These are phyloP conservation scores for Tanypteryx hageni DNA, from an alignment of 2,888 invertebrate genomes.

Conservation along the genomic window DNA sequence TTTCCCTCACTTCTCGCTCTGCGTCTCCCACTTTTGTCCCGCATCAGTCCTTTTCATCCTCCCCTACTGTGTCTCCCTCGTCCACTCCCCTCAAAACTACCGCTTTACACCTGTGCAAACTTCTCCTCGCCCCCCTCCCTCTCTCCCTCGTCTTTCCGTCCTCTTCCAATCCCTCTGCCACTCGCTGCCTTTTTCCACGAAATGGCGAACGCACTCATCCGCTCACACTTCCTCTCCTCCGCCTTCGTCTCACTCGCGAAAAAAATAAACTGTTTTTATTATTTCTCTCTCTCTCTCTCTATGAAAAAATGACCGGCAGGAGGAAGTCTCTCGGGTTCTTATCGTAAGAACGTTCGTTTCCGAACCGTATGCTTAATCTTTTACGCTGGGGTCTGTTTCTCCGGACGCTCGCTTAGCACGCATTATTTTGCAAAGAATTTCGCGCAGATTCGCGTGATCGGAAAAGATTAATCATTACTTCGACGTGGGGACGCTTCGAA, in stretches of 20 bases:
- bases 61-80: background rate
- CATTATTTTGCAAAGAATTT: too few species aligned
- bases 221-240: background rate
- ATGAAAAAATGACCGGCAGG: too few species aligned
- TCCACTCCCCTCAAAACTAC: background rate
- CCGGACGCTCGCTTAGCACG: too few species aligned
- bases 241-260: background rate
- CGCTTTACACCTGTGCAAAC: constrained; percentile 35
- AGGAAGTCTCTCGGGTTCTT: too few species aligned
- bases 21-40: background rate
- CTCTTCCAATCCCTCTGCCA: background rate
- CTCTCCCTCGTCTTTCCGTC: background rate
- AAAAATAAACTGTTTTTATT: too few species aligned
- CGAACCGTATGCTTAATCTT: too few species aligned
- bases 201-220: constrained; percentile 21
- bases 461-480: too few species aligned
- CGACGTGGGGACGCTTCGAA: too few species aligned
- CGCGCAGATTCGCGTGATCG: too few species aligned
- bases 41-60: background rate
- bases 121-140: background rate
- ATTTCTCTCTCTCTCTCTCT: too few species aligned
- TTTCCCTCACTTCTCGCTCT: background rate
- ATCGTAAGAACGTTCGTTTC: too few species aligned
- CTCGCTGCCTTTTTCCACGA: constrained; percentile 13
- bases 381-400: too few species aligned